Percentiles rank a stretch among this genome's conserved stretches.
Evolutionary conservation across 2,888 invertebrate species (phyloP).

Genomic region (Melolontha melolontha): DNA sequence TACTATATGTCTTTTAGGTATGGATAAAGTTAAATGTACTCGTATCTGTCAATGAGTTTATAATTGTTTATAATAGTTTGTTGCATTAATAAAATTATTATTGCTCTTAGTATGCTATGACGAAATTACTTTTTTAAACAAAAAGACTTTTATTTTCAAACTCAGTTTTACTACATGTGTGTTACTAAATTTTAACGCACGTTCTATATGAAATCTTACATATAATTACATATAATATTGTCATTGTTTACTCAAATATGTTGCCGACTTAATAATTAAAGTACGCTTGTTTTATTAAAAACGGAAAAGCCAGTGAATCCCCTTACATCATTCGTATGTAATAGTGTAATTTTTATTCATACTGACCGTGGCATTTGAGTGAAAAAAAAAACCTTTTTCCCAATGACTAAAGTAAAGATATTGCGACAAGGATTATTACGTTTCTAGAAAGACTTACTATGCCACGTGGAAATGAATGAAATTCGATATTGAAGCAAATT

Average conservation of each 20-base stretch:
- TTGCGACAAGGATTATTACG: constrained; percentile 1
- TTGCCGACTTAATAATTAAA: constrained; percentile 16
- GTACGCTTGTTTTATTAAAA: constrained; percentile 15
- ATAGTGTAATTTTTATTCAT: constrained; percentile 7
- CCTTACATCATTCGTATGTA: constrained; percentile 32
- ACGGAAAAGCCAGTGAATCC: constrained; percentile 43
- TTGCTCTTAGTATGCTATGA: no score
- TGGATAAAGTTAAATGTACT: no score
- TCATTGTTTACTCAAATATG: constrained; percentile 2
- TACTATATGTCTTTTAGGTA: no score
- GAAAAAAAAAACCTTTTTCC: constrained; percentile 37
- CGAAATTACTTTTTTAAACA: no score
- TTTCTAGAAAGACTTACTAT: constrained; percentile 12
- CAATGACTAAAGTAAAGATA: constrained; percentile 33
- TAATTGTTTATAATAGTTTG: no score
- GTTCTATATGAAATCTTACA: background rate
- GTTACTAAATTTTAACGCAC: no score
- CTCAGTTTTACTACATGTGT: no score
- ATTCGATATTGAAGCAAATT: constrained; percentile 7
- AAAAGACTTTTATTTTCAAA: no score
- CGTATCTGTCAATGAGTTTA: no score
- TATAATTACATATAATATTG: constrained; percentile 4
- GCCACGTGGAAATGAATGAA: constrained; percentile 23
- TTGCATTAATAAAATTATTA: no score
- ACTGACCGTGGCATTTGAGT: constrained; percentile 39